Percentiles rank a stretch among this genome's conserved stretches.
Conservation (phyloP, 2,888 invertebrate species). For the Xanthorhoe designata region DNA sequence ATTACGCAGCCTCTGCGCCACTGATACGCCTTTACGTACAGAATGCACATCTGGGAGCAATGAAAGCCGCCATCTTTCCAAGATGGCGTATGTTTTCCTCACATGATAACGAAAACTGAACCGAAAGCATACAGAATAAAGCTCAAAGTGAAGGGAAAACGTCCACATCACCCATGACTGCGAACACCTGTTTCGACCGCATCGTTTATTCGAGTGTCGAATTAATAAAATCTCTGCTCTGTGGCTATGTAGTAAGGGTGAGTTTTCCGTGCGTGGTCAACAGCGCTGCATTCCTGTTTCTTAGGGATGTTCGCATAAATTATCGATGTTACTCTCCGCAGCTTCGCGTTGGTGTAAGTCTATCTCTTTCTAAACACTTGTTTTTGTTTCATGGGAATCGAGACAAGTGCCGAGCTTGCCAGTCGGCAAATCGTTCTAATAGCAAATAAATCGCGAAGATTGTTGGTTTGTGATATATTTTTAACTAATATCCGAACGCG, state of each 20-base stretch:
- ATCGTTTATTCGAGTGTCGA: constrained; percentile 61
- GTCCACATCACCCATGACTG: constrained; percentile 62
- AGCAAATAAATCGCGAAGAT: constrained; percentile 47
- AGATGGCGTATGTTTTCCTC: constrained; percentile 50
- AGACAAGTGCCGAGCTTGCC: constrained; percentile 68
- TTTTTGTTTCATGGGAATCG: constrained; percentile 74
- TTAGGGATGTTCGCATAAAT: constrained; percentile 85
- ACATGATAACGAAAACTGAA: constrained; percentile 40
- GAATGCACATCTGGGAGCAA: constrained; percentile 84
- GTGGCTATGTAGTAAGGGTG: constrained; percentile 32
- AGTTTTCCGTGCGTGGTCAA: constrained; percentile 40
- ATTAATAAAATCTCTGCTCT: constrained; percentile 49
- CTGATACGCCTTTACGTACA: constrained; percentile 75
- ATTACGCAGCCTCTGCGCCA: constrained; percentile 69
- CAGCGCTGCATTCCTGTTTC: constrained; percentile 74
- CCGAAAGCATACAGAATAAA: constrained; percentile 14
- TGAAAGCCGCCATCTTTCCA: constrained; percentile 54
- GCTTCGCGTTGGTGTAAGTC: constrained; percentile 63
- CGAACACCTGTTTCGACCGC: constrained; percentile 84
- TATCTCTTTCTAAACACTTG: constrained; percentile 77
- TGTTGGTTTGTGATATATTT: constrained; percentile 46
- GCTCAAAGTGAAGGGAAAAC: constrained; percentile 34
- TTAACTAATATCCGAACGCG: not conserved
- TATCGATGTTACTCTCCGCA: constrained; percentile 81
- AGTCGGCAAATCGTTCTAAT: constrained; percentile 55